Conservation (phyloP, 2,113 vertebrate genomes). For the Blennius ocellaris region DNA sequence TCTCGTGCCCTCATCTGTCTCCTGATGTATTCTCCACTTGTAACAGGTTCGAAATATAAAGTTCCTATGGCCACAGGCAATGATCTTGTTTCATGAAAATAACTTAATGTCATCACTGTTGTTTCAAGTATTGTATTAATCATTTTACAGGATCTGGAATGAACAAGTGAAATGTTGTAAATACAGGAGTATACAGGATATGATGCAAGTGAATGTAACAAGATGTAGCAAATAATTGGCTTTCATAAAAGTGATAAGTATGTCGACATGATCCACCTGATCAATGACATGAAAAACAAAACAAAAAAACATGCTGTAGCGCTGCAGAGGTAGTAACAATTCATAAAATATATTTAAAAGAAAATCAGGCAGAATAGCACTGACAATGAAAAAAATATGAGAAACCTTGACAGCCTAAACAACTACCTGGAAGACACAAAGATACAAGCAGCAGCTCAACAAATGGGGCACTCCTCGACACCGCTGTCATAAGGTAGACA, state of each 20-base stretch:
- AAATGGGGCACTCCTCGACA: slow-evolving; percentile 60
- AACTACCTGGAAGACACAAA: slow-evolving; percentile 12
- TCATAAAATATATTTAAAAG: slow-evolving; percentile 20
- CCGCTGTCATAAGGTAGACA: slow-evolving; percentile 39
- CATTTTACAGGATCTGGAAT: slow-evolving; percentile 29
- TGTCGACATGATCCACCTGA: too few species aligned
- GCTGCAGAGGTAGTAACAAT: not conserved
- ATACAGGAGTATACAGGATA: slow-evolving; percentile 46
- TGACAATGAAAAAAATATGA: not conserved
- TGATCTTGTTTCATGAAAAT: slow-evolving; percentile 29
- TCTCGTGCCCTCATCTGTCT: not conserved
- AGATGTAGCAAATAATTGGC: slow-evolving; percentile 8
- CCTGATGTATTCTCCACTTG: not conserved
- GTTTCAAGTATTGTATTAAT: slow-evolving; percentile 45
- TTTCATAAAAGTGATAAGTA: slow-evolving; percentile 30
- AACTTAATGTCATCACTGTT: slow-evolving; percentile 52
- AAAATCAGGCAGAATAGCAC: not conserved
- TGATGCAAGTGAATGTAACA: slow-evolving; percentile 53
- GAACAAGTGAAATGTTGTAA: slow-evolving; percentile 38
- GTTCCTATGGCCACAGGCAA: slow-evolving; percentile 8
- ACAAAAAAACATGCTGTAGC: slow-evolving; percentile 22
- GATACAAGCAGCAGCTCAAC: slow-evolving; percentile 32
- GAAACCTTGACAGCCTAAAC: slow-evolving; percentile 19
- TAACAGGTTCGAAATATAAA: slow-evolving; percentile 1
- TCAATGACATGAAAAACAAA: not conserved